Conservation (phyloP, 2,888 invertebrate genomes). For the Troides oblongomaculatus region DNA sequence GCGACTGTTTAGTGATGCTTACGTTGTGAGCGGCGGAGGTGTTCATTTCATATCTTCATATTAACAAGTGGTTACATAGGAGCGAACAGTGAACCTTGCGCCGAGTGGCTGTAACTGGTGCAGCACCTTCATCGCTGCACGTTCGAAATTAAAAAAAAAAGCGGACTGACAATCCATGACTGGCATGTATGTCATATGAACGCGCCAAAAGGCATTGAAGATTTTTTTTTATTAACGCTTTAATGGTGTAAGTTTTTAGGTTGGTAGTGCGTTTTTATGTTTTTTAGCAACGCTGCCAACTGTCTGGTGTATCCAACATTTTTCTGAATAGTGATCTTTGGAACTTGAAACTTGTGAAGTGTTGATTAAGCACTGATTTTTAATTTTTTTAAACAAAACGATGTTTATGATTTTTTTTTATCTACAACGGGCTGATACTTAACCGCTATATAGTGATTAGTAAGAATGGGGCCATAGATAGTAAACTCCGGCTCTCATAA, state of each 20-base stretch:
- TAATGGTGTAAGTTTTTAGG: conserved; percentile 1
- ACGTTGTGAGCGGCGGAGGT: not conserved
- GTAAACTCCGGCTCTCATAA: no score
- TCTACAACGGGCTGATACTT: no score
- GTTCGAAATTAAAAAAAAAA: not conserved
- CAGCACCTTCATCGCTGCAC: not conserved
- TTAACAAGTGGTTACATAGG: not conserved
- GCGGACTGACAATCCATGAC: not conserved
- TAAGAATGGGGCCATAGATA: no score
- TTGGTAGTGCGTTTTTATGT: not conserved
- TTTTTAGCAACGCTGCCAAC: not conserved
- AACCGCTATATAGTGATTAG: no score
- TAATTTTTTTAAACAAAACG: no score
- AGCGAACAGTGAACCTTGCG: not conserved
- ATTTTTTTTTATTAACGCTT: not conserved
- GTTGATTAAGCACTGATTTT: no score
- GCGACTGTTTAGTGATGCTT: not conserved
- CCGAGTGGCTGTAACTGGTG: not conserved
- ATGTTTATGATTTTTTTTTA: no score
- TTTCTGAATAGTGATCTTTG: no score
- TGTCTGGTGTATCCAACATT: not conserved
- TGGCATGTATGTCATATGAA: not conserved
- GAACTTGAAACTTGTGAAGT: no score
- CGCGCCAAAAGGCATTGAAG: not conserved
- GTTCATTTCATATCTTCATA: not conserved